These are phyloP conservation scores for Poeciliopsis gracilis DNA, from an alignment of 2,797 vertebrate genomes.

Conservation along the genomic window DNA sequence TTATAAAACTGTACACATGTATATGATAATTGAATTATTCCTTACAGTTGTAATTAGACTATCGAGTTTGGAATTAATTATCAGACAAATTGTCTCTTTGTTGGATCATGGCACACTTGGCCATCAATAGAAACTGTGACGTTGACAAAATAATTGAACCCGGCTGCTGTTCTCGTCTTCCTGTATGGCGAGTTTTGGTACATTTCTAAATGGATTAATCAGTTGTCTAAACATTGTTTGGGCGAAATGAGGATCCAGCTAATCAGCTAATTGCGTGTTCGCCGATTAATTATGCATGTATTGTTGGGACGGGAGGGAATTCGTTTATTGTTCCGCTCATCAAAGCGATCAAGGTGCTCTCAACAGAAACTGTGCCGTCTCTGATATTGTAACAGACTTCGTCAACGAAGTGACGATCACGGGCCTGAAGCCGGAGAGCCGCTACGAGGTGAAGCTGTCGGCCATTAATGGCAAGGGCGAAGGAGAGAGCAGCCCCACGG, in stretches of 20 bases:
- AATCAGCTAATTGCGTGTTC: conserved; percentile 42
- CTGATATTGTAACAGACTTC: conserved; percentile 74
- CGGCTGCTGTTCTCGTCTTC: conserved; percentile 30
- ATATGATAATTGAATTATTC: not conserved
- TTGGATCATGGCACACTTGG: not conserved
- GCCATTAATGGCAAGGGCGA: conserved; percentile 96
- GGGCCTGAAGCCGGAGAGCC: conserved; percentile 90
- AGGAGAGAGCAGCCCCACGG: conserved; percentile 86
- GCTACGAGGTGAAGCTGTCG: conserved; percentile 89
- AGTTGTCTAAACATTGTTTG: conserved; percentile 47
- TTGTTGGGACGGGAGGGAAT: conserved; percentile 39
- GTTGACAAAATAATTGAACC: conserved; percentile 8
- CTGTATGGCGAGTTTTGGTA: conserved; percentile 16
- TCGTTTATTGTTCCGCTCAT: conserved; percentile 47
- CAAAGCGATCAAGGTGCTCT: conserved; percentile 45
- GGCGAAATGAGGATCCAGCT: conserved; percentile 40
- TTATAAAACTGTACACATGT: not conserved
- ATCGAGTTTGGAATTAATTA: not conserved
- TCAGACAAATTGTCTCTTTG: not conserved
- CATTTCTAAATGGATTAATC: conserved; percentile 42
- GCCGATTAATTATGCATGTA: conserved; percentile 45
- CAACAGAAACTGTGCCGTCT: conserved; percentile 26
- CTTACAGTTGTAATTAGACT: not conserved
- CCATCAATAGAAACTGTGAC: not conserved
- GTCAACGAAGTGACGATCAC: conserved; percentile 84